Conservation (phyloP, 1,140 invertebrate genomes). For the Nomia melanderi region DNA sequence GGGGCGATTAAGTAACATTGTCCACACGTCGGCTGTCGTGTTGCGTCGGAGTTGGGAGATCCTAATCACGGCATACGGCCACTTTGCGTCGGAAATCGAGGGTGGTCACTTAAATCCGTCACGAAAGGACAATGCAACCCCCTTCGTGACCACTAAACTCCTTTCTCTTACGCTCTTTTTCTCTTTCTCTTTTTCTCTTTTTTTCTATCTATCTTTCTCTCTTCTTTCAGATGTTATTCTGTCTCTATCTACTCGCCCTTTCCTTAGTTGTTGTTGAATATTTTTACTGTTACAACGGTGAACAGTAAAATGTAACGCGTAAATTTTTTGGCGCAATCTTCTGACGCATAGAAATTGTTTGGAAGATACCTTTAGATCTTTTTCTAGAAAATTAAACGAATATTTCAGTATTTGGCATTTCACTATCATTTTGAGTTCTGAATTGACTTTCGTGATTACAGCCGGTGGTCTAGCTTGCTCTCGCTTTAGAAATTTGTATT, state of each 20-base stretch:
- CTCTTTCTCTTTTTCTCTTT: conserved; percentile 13
- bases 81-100: conserved; percentile 80
- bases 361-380: too few relatives aligned
- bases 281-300: not conserved
- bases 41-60: conserved; percentile 65
- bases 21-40: conserved; percentile 30
- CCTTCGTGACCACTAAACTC: conserved; percentile 56
- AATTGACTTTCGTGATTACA: too few relatives aligned
- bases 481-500: too few relatives aligned
- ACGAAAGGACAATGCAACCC: conserved; percentile 67
- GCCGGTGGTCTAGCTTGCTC: too few relatives aligned
- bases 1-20: conserved; percentile 52
- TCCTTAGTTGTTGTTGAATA: not conserved
- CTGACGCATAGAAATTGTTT: too few relatives aligned
- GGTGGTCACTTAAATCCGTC: conserved; percentile 74
- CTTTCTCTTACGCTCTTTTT: conserved; percentile 14
- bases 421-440: too few relatives aligned
- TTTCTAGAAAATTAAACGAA: too few relatives aligned
- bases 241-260: not conserved
- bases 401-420: too few relatives aligned
- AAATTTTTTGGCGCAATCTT: too few relatives aligned
- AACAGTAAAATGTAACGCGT: not conserved
- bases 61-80: conserved; percentile 72
- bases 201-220: not conserved
- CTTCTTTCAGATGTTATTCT: not conserved